Base-by-base conservation (phyloP, 2,113 vertebrate genomes). In the Xiphophorus hellerii region DNA sequence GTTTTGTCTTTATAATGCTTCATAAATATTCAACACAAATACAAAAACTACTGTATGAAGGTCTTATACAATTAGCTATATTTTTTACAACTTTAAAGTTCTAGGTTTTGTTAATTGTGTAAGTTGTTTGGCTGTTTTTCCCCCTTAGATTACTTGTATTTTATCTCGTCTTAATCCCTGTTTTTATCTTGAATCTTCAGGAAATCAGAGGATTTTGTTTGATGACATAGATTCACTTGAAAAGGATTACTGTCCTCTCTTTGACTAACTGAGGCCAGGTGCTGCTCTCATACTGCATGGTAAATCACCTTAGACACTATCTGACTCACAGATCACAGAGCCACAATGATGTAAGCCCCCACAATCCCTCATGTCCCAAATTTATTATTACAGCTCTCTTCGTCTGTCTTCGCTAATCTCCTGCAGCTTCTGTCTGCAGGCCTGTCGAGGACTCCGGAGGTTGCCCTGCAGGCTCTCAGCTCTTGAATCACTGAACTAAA, bases 241-340 rank as follows among this genome's bases (percentile, higher is more conserved):
- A 58, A 65, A 68, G 11, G n/a, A 72, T 61, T 78, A 71, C 20
- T 13, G 15, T 64, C 65, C 58, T 42, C 15, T 20, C 66, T 14
- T 6, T 35, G 42, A 61, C 30, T 69, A 17, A 66, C 66, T 62
- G 71, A 76, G 62, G 37, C 79, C 80, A 81, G 82, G 69, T 85
- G 77, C 66, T 44, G 66, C 73, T 74, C 61, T 64, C 51, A 64
- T 31, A 30, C 66, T 48, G 44, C 44, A 48, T 61, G 63, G 69
- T 39, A 82, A 81, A 83, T 85, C 78, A 72, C 73, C 73, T 72
- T 65, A 54, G 73, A 80, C 66, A 73, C 68, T 67, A 82, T 88
- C 84, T 77, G 76, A 77, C 58, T 67, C 66, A 64, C 64, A 63
- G 58, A 84, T 81, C 80, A 70, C 31, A 68, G 64, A 65, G 33